Evolutionary conservation across 2,797 vertebrate genomes (phyloP).

Genomic region (Scarus forsteni): DNA sequence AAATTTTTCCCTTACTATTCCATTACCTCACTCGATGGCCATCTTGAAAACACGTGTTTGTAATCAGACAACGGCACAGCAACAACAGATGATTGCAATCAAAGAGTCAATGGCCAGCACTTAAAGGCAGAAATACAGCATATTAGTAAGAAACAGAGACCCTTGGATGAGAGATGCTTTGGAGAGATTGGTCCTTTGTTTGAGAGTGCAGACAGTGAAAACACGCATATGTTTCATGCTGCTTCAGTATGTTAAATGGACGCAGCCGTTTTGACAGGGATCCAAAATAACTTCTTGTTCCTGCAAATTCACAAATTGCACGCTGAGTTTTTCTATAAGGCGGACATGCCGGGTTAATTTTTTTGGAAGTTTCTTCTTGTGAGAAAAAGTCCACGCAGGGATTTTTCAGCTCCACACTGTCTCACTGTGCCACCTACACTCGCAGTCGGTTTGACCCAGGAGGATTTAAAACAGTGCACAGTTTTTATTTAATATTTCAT

Average conservation of each 20-base stretch:
- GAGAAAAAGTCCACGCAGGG: slow-evolving; percentile 15
- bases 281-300: slow-evolving; percentile 21
- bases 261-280: slow-evolving; percentile 5
- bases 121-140: slow-evolving; percentile 53
- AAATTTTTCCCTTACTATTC: slow-evolving; percentile 51
- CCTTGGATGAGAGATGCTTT: slow-evolving; percentile 26
- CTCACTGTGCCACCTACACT: slow-evolving; percentile 61
- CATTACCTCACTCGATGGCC: slow-evolving; percentile 74
- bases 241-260: slow-evolving; percentile 28
- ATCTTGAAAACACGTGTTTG: slow-evolving; percentile 72
- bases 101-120: slow-evolving; percentile 55
- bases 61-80: slow-evolving; percentile 66
- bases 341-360: slow-evolving; percentile 19
- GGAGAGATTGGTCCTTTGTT: slow-evolving; percentile 32
- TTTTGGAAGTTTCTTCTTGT: slow-evolving; percentile 26
- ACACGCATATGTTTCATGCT: slow-evolving; percentile 6
- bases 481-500: slow-evolving; percentile 66
- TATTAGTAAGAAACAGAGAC: slow-evolving; percentile 48
- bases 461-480: slow-evolving; percentile 59
- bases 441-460: slow-evolving; percentile 58
- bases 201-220: slow-evolving; percentile 27
- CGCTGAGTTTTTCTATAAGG: slow-evolving; percentile 19
- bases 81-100: slow-evolving; percentile 75
- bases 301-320: slow-evolving; percentile 18
- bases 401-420: slow-evolving; percentile 41